These are phyloP conservation scores for Nyctalus aviator DNA, from an alignment of 2,797 vertebrate genomes.

Conservation along the genomic window DNA sequence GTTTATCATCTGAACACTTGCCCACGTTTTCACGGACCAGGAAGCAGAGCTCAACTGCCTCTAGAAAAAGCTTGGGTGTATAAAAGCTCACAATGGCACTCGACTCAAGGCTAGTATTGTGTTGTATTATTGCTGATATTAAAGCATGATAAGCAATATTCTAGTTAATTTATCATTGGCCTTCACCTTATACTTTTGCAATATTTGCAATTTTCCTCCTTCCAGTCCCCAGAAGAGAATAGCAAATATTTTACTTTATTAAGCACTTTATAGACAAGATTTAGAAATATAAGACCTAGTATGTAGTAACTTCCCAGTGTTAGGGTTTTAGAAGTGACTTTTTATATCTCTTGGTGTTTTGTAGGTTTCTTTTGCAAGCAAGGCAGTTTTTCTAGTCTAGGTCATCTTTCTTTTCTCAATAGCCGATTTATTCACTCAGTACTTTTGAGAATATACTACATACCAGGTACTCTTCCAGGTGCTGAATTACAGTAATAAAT, in stretches of 20 bases:
- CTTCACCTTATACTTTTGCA: conserved; percentile 73
- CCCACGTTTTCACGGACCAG: not conserved
- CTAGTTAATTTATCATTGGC: conserved; percentile 77
- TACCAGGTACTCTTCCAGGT: not conserved
- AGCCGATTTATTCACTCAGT: not conserved
- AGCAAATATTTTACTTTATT: conserved; percentile 78
- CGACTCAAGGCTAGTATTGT: conserved; percentile 41
- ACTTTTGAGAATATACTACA: not conserved
- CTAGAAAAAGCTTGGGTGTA: not conserved
- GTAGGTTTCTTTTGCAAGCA: conserved; percentile 43
- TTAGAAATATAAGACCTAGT: conserved; percentile 44
- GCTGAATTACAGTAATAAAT: not conserved
- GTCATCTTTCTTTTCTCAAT: conserved; percentile 7
- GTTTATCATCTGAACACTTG: not conserved
- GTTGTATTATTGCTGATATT: conserved; percentile 77
- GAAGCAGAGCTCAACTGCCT: not conserved
- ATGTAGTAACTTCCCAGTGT: conserved; percentile 24
- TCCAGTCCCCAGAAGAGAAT: conserved; percentile 66
- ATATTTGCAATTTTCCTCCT: conserved; percentile 68
- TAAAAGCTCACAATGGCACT: conserved; percentile 16
- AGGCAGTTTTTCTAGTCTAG: conserved; percentile 41
- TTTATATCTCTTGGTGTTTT: conserved; percentile 49
- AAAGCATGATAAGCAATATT: conserved; percentile 76
- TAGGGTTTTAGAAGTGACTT: conserved; percentile 21
- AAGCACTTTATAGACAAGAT: conserved; percentile 76